Evolutionary conservation across 1,140 invertebrate species (phyloP).

Genomic region (Melanaphis sacchari): DNA sequence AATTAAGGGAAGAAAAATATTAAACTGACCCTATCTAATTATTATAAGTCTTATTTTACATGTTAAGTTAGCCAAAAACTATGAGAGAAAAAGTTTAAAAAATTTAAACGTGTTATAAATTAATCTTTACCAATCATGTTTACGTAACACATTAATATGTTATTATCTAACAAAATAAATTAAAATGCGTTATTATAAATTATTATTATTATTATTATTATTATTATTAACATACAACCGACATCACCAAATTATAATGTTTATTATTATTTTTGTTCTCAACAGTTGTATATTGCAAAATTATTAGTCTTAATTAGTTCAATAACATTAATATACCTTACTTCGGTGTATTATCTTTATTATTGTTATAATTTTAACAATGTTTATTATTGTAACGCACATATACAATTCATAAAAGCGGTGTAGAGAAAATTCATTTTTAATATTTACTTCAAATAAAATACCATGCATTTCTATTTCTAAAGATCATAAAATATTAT

Average conservation of each 20-base stretch:
- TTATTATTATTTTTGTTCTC: no score
- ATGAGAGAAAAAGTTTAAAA: not conserved
- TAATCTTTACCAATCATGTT: not conserved
- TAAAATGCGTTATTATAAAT: not conserved
- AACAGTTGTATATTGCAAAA: not conserved
- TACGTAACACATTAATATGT: not conserved
- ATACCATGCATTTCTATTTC: not conserved
- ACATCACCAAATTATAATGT: not conserved
- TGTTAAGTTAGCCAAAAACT: not conserved
- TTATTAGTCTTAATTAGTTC: not conserved
- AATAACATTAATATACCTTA: no score
- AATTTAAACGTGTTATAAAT: not conserved
- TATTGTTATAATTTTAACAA: no score
- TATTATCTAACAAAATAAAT: not conserved
- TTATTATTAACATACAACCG: not conserved
- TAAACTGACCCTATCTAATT: not conserved
- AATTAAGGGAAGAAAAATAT: not conserved
- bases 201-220: not conserved
- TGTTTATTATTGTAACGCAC: no score
- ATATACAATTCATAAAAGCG: not conserved
- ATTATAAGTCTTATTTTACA: not conserved
- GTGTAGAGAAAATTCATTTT: not conserved
- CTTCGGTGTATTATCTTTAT: not conserved
- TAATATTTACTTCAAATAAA: not conserved
- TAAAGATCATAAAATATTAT: not conserved